Base-by-base conservation (phyloP, 2,888 invertebrate genomes). In the Ormyrus thymus region DNA sequence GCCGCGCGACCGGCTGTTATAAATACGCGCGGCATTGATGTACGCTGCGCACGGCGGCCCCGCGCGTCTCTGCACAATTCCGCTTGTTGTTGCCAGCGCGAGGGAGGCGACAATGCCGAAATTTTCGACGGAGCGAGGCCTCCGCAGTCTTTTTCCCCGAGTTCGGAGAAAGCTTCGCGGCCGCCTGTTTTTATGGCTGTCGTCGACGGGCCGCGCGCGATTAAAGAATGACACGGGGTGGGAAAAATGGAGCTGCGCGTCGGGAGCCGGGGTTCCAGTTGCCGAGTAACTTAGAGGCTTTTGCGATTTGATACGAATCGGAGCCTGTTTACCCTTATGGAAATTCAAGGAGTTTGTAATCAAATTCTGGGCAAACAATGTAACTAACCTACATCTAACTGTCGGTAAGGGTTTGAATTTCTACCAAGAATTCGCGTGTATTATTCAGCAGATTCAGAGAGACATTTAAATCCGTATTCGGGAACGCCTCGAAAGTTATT, bases 51-150 rank as follows among this genome's bases (percentile, higher is more conserved):
- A 3, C 29, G 29, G 0, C 29, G 29, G 29, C 29, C 3, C 29
- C 29, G 29, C 11, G 75, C 68, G 61, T 75, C 46, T 75, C 46
- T 75, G 68, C 75, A 75, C 68, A 75, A 75, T 75, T 75, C 15
- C 50, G 68, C 53, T 46, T 75, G 68, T 68, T 75, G 59, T 74
- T 75, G 53, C 61, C 7, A n/a, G 11, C 29, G 8, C 29, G 43
- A 29, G 29, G 29, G 8, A 64, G 13, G 10, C 50, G 5, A 62
- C 2, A n/a, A 62, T 6, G 8, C 11, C 15, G 9, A 13, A 8
- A 29, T 58, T 58, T 29, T 15, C 6, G 13, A 15, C 29, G 15
- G 29, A 29, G 4, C 29, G 29, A 29, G 7, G 1, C 1, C 9
- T 29, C 8, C 1, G 1, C 13, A 29, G 58, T 29, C 29, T 58